These are phyloP conservation scores for Cheirogaleus medius DNA, from an alignment of 2,113 vertebrate genomes.

Conservation along the genomic window DNA sequence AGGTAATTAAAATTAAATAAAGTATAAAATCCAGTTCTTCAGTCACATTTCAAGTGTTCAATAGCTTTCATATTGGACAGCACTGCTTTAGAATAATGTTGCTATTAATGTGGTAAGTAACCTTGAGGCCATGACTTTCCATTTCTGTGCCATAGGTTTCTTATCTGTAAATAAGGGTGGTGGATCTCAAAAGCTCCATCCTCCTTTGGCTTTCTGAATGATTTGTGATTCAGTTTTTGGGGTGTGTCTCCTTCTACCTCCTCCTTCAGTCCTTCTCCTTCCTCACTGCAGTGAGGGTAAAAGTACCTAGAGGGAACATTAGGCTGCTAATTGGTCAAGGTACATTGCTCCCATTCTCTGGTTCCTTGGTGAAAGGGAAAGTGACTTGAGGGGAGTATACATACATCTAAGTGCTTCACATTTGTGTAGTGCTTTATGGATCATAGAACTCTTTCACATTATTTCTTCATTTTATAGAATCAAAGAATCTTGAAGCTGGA, in stretches of 20 bases:
- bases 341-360: slow-evolving; percentile 4
- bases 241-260: background rate
- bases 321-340: slow-evolving; percentile 33
- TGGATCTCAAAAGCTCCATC: background rate
- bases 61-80: background rate
- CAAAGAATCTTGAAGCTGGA: slow-evolving; percentile 41
- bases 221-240: slow-evolving; percentile 45
- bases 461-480: slow-evolving; percentile 50
- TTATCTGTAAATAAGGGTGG: slow-evolving; percentile 10
- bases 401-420: slow-evolving; percentile 39
- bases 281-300: background rate
- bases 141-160: slow-evolving; percentile 20
- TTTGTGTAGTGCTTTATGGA: slow-evolving; percentile 16
- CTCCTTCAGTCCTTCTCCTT: background rate
- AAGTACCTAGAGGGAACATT: slow-evolving; percentile 34
- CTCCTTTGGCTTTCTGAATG: background rate
- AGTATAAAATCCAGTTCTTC: background rate
- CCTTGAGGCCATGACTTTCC: background rate
- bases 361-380: slow-evolving; percentile 43
- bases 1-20: slow-evolving; percentile 48
- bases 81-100: slow-evolving; percentile 17
- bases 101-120: background rate
- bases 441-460: slow-evolving; percentile 15
- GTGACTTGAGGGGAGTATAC: slow-evolving; percentile 28
- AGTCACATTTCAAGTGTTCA: slow-evolving; percentile 21